These are phyloP conservation scores for Drosophila mulleri DNA, from an alignment of 2,888 invertebrate genomes.

Conservation along the genomic window DNA sequence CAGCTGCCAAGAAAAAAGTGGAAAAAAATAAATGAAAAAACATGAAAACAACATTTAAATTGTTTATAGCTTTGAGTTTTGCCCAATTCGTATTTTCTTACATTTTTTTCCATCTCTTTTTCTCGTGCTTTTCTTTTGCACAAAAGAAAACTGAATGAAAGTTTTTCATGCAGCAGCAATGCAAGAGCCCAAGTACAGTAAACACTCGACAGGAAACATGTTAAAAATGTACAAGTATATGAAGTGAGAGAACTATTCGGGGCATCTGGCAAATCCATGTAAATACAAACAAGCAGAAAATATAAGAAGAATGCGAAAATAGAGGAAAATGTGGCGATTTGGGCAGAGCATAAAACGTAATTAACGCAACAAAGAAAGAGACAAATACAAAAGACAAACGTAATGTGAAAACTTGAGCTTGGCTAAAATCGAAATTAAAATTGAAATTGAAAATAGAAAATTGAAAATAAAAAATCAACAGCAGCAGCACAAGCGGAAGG, in stretches of 20 bases:
- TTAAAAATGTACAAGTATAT: constrained; percentile 59
- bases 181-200: constrained; percentile 20
- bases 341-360: constrained; percentile 45
- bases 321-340: constrained; percentile 55
- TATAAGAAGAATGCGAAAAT: constrained; percentile 12
- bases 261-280: constrained; percentile 11
- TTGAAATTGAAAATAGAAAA: constrained; percentile 48
- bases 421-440: constrained; percentile 52
- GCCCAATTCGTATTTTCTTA: constrained; percentile 35
- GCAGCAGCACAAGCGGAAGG: neutral
- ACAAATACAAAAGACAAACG: constrained; percentile 36
- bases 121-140: constrained; percentile 5
- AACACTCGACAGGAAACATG: constrained; percentile 35
- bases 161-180: constrained; percentile 47
- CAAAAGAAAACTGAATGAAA: constrained; percentile 54
- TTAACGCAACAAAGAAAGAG: constrained; percentile 47
- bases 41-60: constrained; percentile 27
- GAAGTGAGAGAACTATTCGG: constrained; percentile 48
- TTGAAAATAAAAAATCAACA: constrained; percentile 7
- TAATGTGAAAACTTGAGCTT: constrained; percentile 53
- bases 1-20: constrained; percentile 10
- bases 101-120: constrained; percentile 6
- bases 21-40: neutral
- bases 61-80: constrained; percentile 42
- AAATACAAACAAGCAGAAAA: neutral